Evolutionary conservation across 2,113 vertebrate genomes (phyloP).

Genomic region (Pomatorhinus ruficollis): DNA sequence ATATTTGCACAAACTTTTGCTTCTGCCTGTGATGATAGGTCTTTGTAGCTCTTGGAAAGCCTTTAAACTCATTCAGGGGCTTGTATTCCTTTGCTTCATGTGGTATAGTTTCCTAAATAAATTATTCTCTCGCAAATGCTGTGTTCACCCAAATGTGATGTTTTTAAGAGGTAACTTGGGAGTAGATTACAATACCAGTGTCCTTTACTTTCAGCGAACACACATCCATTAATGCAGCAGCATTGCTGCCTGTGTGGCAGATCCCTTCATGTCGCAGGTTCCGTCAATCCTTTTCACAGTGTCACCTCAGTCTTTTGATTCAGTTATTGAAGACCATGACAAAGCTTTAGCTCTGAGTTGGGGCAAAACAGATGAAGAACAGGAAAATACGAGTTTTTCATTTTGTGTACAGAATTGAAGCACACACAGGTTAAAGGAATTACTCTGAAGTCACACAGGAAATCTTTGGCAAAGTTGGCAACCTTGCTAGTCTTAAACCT

Average conservation of each 20-base stretch:
- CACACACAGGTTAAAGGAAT: background rate
- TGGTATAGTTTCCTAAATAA: background rate
- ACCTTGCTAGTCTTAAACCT: background rate
- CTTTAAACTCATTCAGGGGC: background rate
- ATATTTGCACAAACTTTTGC: background rate
- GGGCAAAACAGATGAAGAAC: background rate
- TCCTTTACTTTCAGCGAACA: background rate
- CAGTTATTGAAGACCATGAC: background rate
- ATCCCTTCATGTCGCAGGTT: background rate
- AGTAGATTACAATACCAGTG: background rate
- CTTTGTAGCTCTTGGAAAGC: background rate
- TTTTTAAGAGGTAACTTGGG: background rate
- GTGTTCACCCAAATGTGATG: background rate
- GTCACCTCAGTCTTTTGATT: background rate
- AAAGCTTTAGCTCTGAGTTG: background rate
- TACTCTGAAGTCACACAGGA: background rate
- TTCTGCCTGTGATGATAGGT: background rate
- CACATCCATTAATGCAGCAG: background rate
- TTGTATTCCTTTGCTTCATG: background rate
- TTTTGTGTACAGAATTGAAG: background rate
- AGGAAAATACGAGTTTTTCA: background rate
- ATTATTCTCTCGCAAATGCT: background rate
- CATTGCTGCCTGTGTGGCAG: background rate
- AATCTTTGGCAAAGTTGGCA: background rate
- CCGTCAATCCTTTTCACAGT: background rate